phyloP scores from a whole-genome alignment of 2,113 vertebrate species.

The Oreocharis arfaki region DNA sequence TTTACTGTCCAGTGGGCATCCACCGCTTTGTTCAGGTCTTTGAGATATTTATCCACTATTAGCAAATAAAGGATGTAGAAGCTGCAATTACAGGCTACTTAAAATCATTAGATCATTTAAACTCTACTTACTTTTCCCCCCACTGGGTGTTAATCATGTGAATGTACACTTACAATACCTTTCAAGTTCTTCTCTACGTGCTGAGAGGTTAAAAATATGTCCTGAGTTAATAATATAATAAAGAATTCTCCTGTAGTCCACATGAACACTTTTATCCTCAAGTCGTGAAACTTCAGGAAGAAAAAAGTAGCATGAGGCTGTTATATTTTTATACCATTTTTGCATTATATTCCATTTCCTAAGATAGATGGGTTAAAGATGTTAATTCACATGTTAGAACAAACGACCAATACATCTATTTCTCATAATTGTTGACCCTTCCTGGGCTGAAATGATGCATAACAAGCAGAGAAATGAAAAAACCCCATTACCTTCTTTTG shows the following conservation, averaged over 20 bases:
- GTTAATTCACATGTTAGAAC: neutral
- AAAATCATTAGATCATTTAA: neutral
- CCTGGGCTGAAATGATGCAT: neutral
- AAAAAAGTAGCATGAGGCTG: neutral
- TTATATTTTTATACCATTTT: neutral
- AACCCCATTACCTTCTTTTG: neutral
- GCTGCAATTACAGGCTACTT: neutral
- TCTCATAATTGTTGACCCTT: neutral
- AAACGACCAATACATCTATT: neutral
- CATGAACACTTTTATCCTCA: neutral
- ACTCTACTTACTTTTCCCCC: neutral
- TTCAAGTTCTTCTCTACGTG: neutral
- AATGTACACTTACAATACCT: neutral
- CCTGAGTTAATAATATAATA: neutral
- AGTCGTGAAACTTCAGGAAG: neutral
- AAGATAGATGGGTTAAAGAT: neutral
- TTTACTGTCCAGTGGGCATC: neutral
- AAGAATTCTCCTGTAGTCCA: neutral
- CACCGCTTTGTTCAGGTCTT: neutral
- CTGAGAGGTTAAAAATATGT: neutral
- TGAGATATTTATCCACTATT: neutral
- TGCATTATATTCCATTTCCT: neutral
- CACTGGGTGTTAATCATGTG: neutral
- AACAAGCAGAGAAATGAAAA: neutral
- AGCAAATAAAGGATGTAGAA: neutral